A percentile compares a stretch with the other conserved stretches of the same genome.
These are phyloP conservation scores for Brotula barbata DNA, from an alignment of 2,797 vertebrate species.

Conservation along the genomic window DNA sequence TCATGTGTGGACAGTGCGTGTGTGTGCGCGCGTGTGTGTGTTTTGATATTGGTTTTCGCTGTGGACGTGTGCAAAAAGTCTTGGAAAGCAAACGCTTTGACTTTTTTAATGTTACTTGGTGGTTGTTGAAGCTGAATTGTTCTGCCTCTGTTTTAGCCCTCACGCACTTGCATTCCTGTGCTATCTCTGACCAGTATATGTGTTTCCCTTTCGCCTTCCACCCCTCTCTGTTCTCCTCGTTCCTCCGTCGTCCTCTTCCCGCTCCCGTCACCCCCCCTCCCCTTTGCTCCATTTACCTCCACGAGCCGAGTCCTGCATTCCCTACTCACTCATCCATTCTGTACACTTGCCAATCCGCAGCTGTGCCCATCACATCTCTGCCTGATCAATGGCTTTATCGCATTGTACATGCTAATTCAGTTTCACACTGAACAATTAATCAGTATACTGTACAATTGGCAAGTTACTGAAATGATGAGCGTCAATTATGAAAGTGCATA, in stretches of 20 bases:
- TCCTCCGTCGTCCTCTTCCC: constrained; percentile 44
- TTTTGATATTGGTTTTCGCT: constrained; percentile 1
- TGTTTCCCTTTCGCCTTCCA: constrained; percentile 47
- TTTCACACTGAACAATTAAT: constrained; percentile 49
- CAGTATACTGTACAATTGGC: constrained; percentile 61
- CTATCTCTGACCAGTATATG: constrained; percentile 63
- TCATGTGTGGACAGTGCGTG: not conserved
- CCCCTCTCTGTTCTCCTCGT: constrained; percentile 49
- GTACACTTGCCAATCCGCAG: constrained; percentile 81
- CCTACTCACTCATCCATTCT: constrained; percentile 80
- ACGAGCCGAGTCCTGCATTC: constrained; percentile 59
- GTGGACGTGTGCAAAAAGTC: not conserved
- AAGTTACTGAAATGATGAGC: constrained; percentile 82
- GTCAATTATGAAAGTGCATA: constrained; percentile 68
- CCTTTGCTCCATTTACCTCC: constrained; percentile 51
- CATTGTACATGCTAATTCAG: constrained; percentile 60
- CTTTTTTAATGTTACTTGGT: not conserved
- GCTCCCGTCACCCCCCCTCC: constrained; percentile 53
- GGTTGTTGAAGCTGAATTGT: constrained; percentile 63
- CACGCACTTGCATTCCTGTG: constrained; percentile 62
- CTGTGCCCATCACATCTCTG: constrained; percentile 69
- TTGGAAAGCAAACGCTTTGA: not conserved
- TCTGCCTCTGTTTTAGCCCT: constrained; percentile 56
- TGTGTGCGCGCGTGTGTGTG: no score
- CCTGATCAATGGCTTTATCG: constrained; percentile 58